A percentile compares a stretch with the other conserved stretches of the same genome.
Conservation (phyloP, 2,113 vertebrate genomes). For the Sterna hirundo region DNA sequence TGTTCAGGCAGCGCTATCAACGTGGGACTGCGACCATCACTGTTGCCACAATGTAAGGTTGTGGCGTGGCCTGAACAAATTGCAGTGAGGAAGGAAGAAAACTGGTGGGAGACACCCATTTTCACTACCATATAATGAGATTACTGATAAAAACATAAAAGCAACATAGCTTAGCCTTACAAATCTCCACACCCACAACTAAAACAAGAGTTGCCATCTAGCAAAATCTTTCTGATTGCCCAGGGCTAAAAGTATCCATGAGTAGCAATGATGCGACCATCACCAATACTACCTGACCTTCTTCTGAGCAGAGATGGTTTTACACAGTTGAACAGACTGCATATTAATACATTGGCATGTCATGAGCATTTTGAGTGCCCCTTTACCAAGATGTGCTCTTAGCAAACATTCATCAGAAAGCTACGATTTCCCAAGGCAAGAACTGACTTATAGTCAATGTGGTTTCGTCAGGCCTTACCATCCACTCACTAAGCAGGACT, state of each 20-base stretch:
- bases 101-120: not conserved
- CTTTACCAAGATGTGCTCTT: not conserved
- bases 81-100: not conserved
- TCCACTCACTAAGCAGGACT: not conserved
- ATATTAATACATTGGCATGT: not conserved
- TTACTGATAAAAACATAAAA: not conserved
- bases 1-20: not conserved
- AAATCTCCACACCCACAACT: not conserved
- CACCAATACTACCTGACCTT: not conserved
- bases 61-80: not conserved
- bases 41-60: not conserved
- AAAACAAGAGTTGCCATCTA: not conserved
- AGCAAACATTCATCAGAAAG: not conserved
- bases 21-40: fast-evolving
- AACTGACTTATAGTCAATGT: not conserved
- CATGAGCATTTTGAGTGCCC: not conserved
- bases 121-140: not conserved
- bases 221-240: not conserved
- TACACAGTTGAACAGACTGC: not conserved
- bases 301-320: not conserved
- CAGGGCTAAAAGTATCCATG: not conserved
- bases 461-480: not conserved
- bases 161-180: not conserved
- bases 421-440: not conserved
- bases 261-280: not conserved